Evolutionary conservation across 2,797 vertebrate species (phyloP).

Genomic region (Thalassophryne amazonica): DNA sequence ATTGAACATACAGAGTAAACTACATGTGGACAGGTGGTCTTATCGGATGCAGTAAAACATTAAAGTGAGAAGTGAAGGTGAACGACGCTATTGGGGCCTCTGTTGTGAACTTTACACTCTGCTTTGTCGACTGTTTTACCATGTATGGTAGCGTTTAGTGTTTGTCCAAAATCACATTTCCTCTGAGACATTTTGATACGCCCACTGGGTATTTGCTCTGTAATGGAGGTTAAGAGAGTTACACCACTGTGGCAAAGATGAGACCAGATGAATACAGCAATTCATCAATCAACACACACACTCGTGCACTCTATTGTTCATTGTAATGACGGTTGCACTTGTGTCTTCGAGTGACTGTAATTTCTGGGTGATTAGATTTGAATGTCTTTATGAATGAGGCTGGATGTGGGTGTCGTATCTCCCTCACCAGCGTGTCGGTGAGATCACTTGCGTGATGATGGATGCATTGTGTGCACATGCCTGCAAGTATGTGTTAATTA

Average conservation of each 20-base stretch:
- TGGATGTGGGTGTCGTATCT: conserved; percentile 1
- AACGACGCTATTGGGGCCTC: conserved; percentile 1
- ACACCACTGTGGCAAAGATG: conserved; percentile 1
- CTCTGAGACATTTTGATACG: conserved; percentile 6
- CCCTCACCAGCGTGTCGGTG: conserved; percentile 10
- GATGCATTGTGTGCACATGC: conserved; percentile 36
- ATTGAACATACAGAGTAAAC: conserved; percentile 13
- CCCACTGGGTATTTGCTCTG: conserved; percentile 21
- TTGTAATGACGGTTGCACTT: neutral
- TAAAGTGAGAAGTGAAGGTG: conserved; percentile 26
- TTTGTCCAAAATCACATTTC: conserved; percentile 28
- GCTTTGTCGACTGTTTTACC: conserved; percentile 17
- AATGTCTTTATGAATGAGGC: neutral
- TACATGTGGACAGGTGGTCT: conserved; percentile 29
- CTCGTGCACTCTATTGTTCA: neutral
- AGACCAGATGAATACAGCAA: conserved; percentile 8
- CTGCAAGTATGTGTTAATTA: conserved; percentile 54
- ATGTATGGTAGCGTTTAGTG: neutral
- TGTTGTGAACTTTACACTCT: conserved; percentile 11
- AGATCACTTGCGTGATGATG: conserved; percentile 40
- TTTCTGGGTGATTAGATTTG: conserved; percentile 14
- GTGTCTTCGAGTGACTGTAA: conserved; percentile 11
- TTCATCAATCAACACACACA: neutral
- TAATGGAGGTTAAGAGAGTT: conserved; percentile 40
- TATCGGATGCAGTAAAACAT: conserved; percentile 41